These are phyloP conservation scores for Zaprionus bogoriensis DNA, from an alignment of 2,888 invertebrate genomes.

Conservation along the genomic window DNA sequence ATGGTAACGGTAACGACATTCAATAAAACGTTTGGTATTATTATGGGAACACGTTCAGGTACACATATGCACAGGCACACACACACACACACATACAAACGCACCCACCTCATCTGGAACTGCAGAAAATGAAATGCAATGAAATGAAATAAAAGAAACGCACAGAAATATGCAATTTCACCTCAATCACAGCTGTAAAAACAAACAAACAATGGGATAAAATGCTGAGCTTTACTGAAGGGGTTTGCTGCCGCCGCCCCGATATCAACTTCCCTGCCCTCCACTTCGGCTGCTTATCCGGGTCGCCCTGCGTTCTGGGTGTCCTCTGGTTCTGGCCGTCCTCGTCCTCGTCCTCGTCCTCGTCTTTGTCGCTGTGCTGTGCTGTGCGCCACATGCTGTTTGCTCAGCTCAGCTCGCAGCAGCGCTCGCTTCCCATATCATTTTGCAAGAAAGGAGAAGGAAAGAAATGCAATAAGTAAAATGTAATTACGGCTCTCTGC, in stretches of 20 bases:
- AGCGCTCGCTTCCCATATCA: slow-evolving; percentile 16
- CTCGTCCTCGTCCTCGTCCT: slow-evolving; percentile 9
- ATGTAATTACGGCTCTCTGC: slow-evolving; percentile 36
- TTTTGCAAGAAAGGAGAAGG: slow-evolving; percentile 9
- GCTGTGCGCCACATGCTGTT: slow-evolving; percentile 57
- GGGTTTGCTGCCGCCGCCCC: background rate
- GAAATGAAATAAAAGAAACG: slow-evolving; percentile 62
- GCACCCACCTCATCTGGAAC: slow-evolving; percentile 12
- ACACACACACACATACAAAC: slow-evolving; percentile 7
- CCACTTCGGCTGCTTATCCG: slow-evolving; percentile 6
- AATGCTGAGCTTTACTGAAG: slow-evolving; percentile 25
- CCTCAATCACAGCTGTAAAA: slow-evolving; percentile 76
- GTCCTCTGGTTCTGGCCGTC: background rate
- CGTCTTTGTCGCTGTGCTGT: background rate
- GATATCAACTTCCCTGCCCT: background rate
- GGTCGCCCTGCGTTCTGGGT: background rate
- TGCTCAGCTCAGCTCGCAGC: slow-evolving; percentile 18
- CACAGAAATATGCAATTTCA: slow-evolving; percentile 76
- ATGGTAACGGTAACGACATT: slow-evolving; percentile 62
- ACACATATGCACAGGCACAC: slow-evolving; percentile 1
- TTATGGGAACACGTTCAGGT: slow-evolving; percentile 34
- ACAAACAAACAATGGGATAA: slow-evolving; percentile 70
- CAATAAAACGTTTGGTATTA: slow-evolving; percentile 75
- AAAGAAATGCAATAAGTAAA: slow-evolving; percentile 33
- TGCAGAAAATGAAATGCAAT: slow-evolving; percentile 55